A percentile compares a stretch with the other conserved stretches of the same genome.
These are phyloP conservation scores for Gnathonemus longibarbis DNA, from an alignment of 2,113 vertebrate genomes.

Conservation along the genomic window DNA sequence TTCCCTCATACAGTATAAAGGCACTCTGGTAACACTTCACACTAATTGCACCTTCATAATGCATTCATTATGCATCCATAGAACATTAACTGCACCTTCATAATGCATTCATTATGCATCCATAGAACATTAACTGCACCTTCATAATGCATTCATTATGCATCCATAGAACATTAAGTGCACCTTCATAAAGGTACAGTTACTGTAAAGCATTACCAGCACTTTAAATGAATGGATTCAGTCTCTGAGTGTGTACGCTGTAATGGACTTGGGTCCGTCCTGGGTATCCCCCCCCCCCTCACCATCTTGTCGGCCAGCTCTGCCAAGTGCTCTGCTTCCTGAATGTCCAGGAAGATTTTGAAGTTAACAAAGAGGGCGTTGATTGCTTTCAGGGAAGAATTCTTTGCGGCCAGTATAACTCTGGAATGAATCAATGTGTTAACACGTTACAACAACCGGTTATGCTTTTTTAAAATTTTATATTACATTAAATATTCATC, in stretches of 20 bases:
- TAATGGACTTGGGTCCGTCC: not conserved
- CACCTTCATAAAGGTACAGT: not conserved
- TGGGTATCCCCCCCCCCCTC: conserved; percentile 27
- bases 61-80: not conserved
- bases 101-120: not conserved
- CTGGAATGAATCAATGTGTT: conserved; percentile 38
- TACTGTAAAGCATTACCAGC: not conserved
- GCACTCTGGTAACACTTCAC: not conserved
- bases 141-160: not conserved
- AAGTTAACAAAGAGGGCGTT: conserved; percentile 47
- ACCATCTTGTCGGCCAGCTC: conserved; percentile 52
- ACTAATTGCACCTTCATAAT: not conserved
- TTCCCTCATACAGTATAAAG: not conserved
- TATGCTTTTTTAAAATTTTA: not conserved
- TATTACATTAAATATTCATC: not conserved
- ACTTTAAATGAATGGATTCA: not conserved
- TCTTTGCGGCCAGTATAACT: conserved; percentile 54
- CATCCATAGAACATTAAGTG: not conserved
- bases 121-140: not conserved
- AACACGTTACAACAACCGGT: not conserved
- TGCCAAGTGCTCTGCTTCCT: conserved; percentile 56
- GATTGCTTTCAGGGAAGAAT: conserved; percentile 56
- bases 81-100: not conserved
- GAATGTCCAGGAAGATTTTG: conserved; percentile 47
- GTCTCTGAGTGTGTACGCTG: not conserved